Evolutionary conservation across 2,888 invertebrate species (phyloP).

Genomic region (Neoascia interrupta): DNA sequence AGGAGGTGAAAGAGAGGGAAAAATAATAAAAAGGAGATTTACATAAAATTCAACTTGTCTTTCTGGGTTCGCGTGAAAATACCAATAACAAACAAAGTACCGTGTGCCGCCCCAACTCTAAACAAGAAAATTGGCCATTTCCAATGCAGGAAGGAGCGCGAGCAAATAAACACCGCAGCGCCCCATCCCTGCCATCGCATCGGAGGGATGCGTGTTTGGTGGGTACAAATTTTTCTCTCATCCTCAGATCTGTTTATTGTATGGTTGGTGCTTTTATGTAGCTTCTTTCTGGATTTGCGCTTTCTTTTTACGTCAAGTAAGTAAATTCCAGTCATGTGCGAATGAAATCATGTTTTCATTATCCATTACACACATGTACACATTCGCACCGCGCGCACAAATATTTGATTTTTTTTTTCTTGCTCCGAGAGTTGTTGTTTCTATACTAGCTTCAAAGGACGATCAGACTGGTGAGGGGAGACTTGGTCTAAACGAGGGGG

Average conservation of each 20-base stretch:
- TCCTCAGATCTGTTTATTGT: conserved; percentile 8
- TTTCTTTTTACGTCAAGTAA: background rate
- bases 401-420: conserved; percentile 21
- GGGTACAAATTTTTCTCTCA: conserved; percentile 31
- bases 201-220: too few relatives aligned
- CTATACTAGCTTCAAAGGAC: background rate
- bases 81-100: conserved; percentile 37
- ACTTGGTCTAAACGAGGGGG: background rate
- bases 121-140: conserved; percentile 59
- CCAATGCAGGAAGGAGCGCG: background rate
- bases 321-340: conserved; percentile 51
- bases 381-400: background rate
- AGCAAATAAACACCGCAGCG: too few relatives aligned
- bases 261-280: conserved; percentile 5
- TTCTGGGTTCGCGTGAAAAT: conserved; percentile 35
- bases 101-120: conserved; percentile 25
- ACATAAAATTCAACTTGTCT: conserved; percentile 56
- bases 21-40: conserved; percentile 28
- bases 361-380: conserved; percentile 46
- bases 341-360: conserved; percentile 59
- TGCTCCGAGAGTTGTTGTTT: background rate
- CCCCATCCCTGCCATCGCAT: too few relatives aligned
- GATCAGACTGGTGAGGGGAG: background rate
- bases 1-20: background rate
- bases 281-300: background rate